phyloP scores from a whole-genome alignment of 2,113 vertebrate species.

The Grallaria varia region DNA sequence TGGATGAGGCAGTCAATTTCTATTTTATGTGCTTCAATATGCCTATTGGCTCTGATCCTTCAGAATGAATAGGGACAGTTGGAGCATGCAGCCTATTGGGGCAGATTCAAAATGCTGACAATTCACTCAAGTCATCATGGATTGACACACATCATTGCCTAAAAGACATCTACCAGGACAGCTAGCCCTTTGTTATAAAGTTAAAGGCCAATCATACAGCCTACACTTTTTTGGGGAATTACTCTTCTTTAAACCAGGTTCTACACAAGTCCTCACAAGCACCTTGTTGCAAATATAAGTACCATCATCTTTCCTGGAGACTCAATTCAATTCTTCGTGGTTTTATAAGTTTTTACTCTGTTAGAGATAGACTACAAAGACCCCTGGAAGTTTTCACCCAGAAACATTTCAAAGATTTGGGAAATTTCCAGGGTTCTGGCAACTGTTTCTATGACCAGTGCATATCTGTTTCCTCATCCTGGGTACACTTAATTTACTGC shows the following conservation, averaged over 20 bases:
- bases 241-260: neutral
- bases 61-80: neutral
- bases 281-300: neutral
- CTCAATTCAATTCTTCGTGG: neutral
- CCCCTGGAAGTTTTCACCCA: neutral
- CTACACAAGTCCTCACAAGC: neutral
- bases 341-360: neutral
- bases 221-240: neutral
- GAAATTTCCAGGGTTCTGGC: neutral
- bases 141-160: neutral
- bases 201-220: accelerated
- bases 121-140: neutral
- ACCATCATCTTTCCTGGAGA: neutral
- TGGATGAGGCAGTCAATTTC: neutral
- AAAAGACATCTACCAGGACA: neutral
- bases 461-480: neutral
- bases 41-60: neutral
- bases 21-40: neutral
- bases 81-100: neutral
- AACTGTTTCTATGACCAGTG: neutral
- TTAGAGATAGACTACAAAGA: neutral
- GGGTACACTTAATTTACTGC: neutral
- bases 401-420: neutral
- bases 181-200: neutral
- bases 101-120: neutral